Evolutionary conservation across 2,797 vertebrate genomes (phyloP), one percentile per base, ranked within the genome.

Genomic region (Mycteria americana): DNA sequence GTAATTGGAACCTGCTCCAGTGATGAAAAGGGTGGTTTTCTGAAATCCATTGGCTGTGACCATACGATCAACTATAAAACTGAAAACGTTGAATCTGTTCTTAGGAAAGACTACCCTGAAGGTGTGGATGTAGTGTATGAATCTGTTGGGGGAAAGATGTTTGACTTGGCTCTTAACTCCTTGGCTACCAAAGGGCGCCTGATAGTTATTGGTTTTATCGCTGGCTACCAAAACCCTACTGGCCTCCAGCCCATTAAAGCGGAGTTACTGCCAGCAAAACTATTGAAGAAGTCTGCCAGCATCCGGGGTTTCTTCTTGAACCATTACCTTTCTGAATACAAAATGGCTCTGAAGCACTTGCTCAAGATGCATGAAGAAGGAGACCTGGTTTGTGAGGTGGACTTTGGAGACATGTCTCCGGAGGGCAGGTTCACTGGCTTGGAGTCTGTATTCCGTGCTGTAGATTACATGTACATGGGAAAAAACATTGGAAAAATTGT

Each of bases 401-500:
- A 99, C 95, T 89, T 96, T 18, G 99, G 99, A 87, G 98, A 98
- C 51, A 75, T 69, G 96, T 97, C 98, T 54, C 94, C 97, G 2
- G 98, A 97, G 96, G 99, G 99, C 91, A 98, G 96, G 96, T 99
- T 99, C 86, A 95, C 91, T 28, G 99, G 99, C 69, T 97, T 99
- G 97, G 99, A 99, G 97, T 99, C 99, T 2, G 97, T 99, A 60
- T 99, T 99, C 98, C 98, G 97, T 93, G 99, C 99, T 18, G 98
- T 99, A 91, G 99, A 99, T 97, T 98, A 99, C 98, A 98, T 99
- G 99, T 99, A 99, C 93, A 97, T 97, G 50, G 98, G 99, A 80
- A 99, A 98, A 97, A 99, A 99, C 98, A 97, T 98, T 91, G 99
- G 99, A 93, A 99, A 99, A 98, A 98, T 99, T 76, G 98, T 99